Evolutionary conservation across 2,888 invertebrate genomes (phyloP).

Genomic region (Ophion ellenae): DNA sequence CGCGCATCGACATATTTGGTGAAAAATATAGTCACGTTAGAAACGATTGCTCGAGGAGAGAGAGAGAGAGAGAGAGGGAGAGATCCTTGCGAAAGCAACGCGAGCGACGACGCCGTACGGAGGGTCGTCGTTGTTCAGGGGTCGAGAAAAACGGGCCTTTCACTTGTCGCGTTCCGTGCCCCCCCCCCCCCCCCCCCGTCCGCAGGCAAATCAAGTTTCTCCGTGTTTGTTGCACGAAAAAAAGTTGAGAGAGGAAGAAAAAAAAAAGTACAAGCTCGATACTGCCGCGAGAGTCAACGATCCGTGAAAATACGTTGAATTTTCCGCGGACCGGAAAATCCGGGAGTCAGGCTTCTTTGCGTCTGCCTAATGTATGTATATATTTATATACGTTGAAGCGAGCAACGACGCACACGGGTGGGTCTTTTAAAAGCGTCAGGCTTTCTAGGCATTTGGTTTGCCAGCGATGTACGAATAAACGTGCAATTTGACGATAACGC

Average conservation of each 20-base stretch:
- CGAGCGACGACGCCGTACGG: conserved; percentile 31
- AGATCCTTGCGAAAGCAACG: too few relatives aligned
- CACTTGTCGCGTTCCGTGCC: conserved; percentile 28
- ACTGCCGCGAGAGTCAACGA: conserved; percentile 43
- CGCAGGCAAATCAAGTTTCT: conserved; percentile 19
- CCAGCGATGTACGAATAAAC: conserved; percentile 19
- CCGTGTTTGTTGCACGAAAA: conserved; percentile 1
- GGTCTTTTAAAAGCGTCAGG: conserved; percentile 62
- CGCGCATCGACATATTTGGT: background rate
- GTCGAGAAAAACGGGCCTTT: conserved; percentile 43
- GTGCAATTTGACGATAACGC: background rate
- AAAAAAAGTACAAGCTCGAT: background rate
- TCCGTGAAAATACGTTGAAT: conserved; percentile 47
- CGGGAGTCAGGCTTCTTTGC: conserved; percentile 33
- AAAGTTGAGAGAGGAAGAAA: background rate
- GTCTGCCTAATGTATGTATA: conserved; percentile 13
- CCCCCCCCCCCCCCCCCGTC: background rate
- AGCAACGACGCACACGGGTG: conserved; percentile 30
- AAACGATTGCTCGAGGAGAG: too few relatives aligned
- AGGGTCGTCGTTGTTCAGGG: conserved; percentile 50
- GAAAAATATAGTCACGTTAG: conserved; percentile 48
- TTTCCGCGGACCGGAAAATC: conserved; percentile 47
- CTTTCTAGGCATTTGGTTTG: conserved; percentile 67
- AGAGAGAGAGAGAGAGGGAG: too few relatives aligned
- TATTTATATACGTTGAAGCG: background rate